These are phyloP conservation scores for Neoarius graeffei DNA, from an alignment of 2,113 vertebrate species.

Conservation along the genomic window DNA sequence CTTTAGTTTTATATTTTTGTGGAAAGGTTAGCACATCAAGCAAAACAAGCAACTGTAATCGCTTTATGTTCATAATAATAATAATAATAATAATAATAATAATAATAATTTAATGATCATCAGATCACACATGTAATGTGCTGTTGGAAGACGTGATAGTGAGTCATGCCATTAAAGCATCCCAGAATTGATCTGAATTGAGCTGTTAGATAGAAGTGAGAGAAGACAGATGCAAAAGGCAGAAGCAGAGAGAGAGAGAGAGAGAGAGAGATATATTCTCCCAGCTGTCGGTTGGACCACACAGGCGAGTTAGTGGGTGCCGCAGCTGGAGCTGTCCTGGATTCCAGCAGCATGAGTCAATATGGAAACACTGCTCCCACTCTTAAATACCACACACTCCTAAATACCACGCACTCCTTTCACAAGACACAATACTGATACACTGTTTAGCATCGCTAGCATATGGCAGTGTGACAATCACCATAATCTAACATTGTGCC, in stretches of 20 bases:
- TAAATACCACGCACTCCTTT: conserved; percentile 18
- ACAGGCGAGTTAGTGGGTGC: conserved; percentile 46
- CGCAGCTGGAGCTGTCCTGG: conserved; percentile 64
- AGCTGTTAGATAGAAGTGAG: neutral
- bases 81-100: neutral
- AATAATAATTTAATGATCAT: neutral
- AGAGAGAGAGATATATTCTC: conserved; percentile 30
- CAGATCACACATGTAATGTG: neutral
- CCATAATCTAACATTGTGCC: neutral
- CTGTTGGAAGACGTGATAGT: neutral
- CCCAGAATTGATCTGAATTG: neutral
- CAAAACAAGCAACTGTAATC: neutral
- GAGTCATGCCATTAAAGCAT: neutral
- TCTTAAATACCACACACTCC: conserved; percentile 28
- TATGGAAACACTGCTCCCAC: conserved; percentile 58
- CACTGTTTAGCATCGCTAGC: neutral
- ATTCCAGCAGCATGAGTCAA: conserved; percentile 65
- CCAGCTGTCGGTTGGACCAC: conserved; percentile 55
- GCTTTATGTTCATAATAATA: neutral
- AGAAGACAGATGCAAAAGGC: neutral
- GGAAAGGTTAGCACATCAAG: neutral
- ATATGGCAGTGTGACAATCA: neutral
- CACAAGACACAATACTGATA: neutral
- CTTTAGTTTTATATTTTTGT: neutral
- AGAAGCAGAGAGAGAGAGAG: conserved; percentile 6